phyloP scores from a whole-genome alignment of 1,140 invertebrate species.

The Geopemphigus sp. region DNA sequence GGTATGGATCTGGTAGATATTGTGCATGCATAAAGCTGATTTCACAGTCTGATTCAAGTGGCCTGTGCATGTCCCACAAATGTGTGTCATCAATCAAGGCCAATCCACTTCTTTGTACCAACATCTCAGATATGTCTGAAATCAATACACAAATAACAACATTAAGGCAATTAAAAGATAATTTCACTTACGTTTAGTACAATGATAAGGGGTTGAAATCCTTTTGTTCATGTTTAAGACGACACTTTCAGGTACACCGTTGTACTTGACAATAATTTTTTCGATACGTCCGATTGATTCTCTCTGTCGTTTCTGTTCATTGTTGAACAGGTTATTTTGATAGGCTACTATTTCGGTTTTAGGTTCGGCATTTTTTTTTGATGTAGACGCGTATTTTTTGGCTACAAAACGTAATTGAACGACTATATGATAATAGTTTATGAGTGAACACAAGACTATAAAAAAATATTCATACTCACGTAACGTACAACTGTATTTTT shows the following conservation, averaged over 20 bases:
- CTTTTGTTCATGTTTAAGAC: conserved; percentile 87
- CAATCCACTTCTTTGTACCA: conserved; percentile 70
- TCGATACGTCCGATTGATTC: conserved; percentile 77
- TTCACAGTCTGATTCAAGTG: conserved; percentile 75
- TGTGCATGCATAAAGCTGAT: conserved; percentile 77
- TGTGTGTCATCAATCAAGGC: conserved; percentile 74
- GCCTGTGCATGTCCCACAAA: conserved; percentile 91
- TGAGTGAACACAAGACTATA: not conserved
- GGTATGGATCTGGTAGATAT: conserved; percentile 62
- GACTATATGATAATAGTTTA: not conserved
- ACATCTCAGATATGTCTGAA: conserved; percentile 71
- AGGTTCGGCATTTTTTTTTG: not conserved
- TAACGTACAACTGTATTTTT: not conserved
- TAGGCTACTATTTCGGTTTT: conserved; percentile 30
- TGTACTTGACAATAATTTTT: conserved; percentile 84
- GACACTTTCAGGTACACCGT: conserved; percentile 69
- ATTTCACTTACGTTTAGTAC: conserved; percentile 75
- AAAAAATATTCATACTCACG: not conserved
- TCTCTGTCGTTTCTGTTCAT: conserved; percentile 72
- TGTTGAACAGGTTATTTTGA: conserved; percentile 70
- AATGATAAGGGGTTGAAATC: conserved; percentile 88
- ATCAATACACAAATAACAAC: conserved; percentile 13
- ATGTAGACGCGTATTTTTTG: conserved; percentile 2
- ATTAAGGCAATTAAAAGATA: not conserved
- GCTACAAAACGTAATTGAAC: not conserved